Base-by-base conservation (phyloP, 1,140 invertebrate species). In the Oreohelix idahoensis region DNA sequence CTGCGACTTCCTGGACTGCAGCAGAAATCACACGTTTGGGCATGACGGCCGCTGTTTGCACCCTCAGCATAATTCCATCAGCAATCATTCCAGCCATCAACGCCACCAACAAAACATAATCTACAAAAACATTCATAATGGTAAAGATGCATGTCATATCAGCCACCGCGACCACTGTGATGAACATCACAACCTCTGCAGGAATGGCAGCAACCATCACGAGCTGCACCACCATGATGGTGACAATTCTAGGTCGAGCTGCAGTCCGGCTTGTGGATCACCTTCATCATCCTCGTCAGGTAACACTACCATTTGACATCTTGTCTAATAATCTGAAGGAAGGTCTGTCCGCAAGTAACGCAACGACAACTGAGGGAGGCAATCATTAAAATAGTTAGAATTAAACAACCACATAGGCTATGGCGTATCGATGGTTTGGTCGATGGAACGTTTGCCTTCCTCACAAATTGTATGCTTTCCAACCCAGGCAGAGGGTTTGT, bases 211-310 rank as follows among this genome's bases (percentile, higher is more conserved):
- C 32, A 63, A n/a, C 58, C 4, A 69, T 0, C 58, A 51, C 10
- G 66, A 51, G 1, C 39, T 71, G 66, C 71, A 36, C 13, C 80
- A 74, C 32, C 39, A 49, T 8, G 80, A 82, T 39, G 49, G n/a
- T 39, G 80, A 82, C 20, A 74, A 29, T 32, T 82, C 80, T 0
- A 39, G 80, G 71, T 75, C 71, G 5, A 82, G 70, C 29, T 82
- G 70, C 49, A 82, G 80, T 35, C 71, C 80, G 17, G 79, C 38
- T 1, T 80, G 79, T 73, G 79, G 1, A 8, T 82, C 80, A 36
- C 80, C 80, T 36, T 82, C 49, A 26, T 82, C 71, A 1, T 58
- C 80, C 11, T 53, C 70, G 0, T 82, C 80, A 35, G 80, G 80
- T 82, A 53, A 75, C n/a, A n/a, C n/a, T n/a, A n/a, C n/a, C n/a